Conservation (phyloP, 2,888 invertebrate genomes). For the Noctua comes region DNA sequence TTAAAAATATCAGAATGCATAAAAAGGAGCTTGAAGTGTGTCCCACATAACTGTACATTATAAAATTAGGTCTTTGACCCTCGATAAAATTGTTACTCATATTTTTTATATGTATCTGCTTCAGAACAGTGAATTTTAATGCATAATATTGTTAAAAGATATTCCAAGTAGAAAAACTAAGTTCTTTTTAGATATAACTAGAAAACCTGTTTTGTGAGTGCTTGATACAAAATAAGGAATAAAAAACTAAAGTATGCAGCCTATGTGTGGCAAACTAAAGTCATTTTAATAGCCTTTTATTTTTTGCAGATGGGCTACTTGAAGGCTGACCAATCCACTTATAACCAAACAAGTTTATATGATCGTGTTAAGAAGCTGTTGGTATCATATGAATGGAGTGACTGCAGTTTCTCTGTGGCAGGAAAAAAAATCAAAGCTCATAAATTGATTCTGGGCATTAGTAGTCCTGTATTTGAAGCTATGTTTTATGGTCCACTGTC, state of each 20-base stretch:
- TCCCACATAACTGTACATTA: slow-evolving; percentile 51
- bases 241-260: slow-evolving; percentile 42
- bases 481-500: slow-evolving; percentile 92
- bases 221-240: slow-evolving; percentile 20
- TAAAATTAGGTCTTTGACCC: slow-evolving; percentile 62
- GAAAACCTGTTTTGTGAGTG: slow-evolving; percentile 44
- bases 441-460: slow-evolving; percentile 91
- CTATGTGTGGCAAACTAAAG: slow-evolving; percentile 30
- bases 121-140: neutral
- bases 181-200: slow-evolving; percentile 19
- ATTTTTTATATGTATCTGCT: neutral
- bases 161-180: neutral
- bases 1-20: neutral
- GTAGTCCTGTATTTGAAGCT: slow-evolving; percentile 93
- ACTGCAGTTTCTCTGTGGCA: slow-evolving; percentile 90
- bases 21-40: neutral
- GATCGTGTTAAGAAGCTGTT: slow-evolving; percentile 86
- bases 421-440: slow-evolving; percentile 90
- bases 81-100: neutral
- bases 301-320: slow-evolving; percentile 84
- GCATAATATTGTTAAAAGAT: neutral
- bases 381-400: slow-evolving; percentile 89
- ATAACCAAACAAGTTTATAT: slow-evolving; percentile 80
- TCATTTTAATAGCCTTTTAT: slow-evolving; percentile 24
- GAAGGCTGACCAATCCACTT: slow-evolving; percentile 73